phyloP scores from a whole-genome alignment of 2,888 invertebrate genomes.

The Andrena camellia region DNA sequence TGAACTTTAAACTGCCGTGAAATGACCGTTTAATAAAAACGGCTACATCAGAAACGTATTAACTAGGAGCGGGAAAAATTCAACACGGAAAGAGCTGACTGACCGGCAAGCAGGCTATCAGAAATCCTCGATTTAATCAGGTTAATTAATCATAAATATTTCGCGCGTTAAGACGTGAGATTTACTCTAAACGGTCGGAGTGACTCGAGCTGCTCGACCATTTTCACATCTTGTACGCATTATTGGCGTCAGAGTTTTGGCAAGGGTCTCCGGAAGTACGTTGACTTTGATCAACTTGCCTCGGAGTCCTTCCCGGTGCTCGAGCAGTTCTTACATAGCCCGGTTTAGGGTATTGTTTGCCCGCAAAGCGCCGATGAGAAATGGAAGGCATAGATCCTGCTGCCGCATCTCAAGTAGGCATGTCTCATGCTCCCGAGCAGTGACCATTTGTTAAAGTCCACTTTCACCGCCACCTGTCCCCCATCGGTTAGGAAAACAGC shows the following conservation, averaged over 20 bases:
- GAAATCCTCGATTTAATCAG: background rate
- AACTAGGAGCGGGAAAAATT: background rate
- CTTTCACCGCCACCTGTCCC: conserved; percentile 71
- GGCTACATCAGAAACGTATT: too few relatives aligned
- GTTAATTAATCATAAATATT: background rate
- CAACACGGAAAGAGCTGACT: too few relatives aligned
- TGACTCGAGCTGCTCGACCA: background rate
- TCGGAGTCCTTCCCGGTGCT: conserved; percentile 56
- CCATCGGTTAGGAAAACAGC: conserved; percentile 76
- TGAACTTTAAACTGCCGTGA: conserved; percentile 76
- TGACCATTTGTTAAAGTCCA: conserved; percentile 81
- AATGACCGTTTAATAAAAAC: conserved; percentile 70
- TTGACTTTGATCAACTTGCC: conserved; percentile 81
- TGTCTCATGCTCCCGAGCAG: conserved; percentile 71
- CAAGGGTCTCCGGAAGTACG: conserved; percentile 61
- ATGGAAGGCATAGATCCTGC: conserved; percentile 81
- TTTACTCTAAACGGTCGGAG: conserved; percentile 19
- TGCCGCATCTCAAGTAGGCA: conserved; percentile 79
- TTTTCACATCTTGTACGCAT: conserved; percentile 50
- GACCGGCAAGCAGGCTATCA: too few relatives aligned
- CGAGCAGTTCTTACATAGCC: conserved; percentile 74
- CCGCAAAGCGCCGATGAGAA: conserved; percentile 79
- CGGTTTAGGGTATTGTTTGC: conserved; percentile 79
- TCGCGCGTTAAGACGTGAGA: background rate
- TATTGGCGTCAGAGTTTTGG: conserved; percentile 58